Base-by-base conservation (phyloP, 1,140 invertebrate species). In the Arctopsyche grandis region DNA sequence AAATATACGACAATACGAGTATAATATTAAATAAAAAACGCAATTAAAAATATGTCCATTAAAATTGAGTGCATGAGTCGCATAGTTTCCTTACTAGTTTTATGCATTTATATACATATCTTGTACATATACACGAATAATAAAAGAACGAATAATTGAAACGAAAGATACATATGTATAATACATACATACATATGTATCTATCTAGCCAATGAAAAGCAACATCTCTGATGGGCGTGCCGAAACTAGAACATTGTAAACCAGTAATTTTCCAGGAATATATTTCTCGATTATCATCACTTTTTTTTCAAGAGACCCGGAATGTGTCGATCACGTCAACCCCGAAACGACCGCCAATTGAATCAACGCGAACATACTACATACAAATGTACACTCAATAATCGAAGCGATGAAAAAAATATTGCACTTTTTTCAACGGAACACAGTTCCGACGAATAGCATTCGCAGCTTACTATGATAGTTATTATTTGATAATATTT, bases 251-350 rank as follows among this genome's bases (percentile, higher is more conserved):
- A 77, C 66, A 69, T 77, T 14, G 66, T 77, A 78, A 79, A 69
- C 75, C 80, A 75, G 75, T 81, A 81, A 81, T 81, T 81, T 81
- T 81, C 78, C 76, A 1, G 78, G 80, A 81, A 81, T 69, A 79
- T 48, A 81, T 66, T 79, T 81, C 71, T 69, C 0, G 48, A 81
- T 79, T 81, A 78, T 81, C 80, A 81, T 79, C 48, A 69, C 43
- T 46, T 77, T 81, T 81, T 81, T 81, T 81, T 58, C 29, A 43
- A 10, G n/a, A 63, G 26, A 22, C 26, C 12, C 19, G 73, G 79
- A 80, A 80, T 80, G 79, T 70, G 73, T 46, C 77, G 66, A 71
- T 60, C 79, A 74, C 52, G 44, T 63, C 52, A 76, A 76, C 74
- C 74, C 19, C 38, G n/a, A 38, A 52, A 63, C 58, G 56, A 76